Evolutionary conservation across 2,888 invertebrate species (phyloP).

Genomic region (Hartigia nigra): DNA sequence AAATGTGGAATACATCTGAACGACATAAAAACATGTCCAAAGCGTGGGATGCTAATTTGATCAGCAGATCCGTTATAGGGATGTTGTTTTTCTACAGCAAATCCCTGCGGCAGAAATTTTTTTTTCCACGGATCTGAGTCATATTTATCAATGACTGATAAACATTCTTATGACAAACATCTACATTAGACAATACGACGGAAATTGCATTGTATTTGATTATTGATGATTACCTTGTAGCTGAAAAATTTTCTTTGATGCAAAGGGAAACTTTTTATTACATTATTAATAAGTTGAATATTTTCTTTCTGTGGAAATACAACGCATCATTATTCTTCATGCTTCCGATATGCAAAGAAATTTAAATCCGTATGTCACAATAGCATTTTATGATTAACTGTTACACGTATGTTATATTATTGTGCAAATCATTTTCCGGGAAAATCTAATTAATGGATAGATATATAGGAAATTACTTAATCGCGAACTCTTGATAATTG

Average conservation of each 20-base stretch:
- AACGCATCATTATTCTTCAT: background rate
- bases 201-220: background rate
- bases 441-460: background rate
- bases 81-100: background rate
- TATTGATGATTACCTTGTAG: background rate
- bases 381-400: background rate
- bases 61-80: background rate
- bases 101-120: too few species aligned
- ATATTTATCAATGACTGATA: too few species aligned
- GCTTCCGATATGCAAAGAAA: background rate
- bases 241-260: background rate
- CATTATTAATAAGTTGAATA: background rate
- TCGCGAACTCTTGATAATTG: background rate
- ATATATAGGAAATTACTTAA: background rate
- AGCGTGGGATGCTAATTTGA: background rate
- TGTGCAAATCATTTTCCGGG: background rate
- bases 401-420: background rate
- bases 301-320: background rate
- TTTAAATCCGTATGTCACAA: background rate
- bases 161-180: too few species aligned
- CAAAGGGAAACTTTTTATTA: background rate
- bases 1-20: background rate
- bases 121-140: too few species aligned
- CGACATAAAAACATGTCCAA: background rate
- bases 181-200: background rate